Base-by-base conservation (phyloP, 2,797 vertebrate species). In the Protonibea diacanthus region DNA sequence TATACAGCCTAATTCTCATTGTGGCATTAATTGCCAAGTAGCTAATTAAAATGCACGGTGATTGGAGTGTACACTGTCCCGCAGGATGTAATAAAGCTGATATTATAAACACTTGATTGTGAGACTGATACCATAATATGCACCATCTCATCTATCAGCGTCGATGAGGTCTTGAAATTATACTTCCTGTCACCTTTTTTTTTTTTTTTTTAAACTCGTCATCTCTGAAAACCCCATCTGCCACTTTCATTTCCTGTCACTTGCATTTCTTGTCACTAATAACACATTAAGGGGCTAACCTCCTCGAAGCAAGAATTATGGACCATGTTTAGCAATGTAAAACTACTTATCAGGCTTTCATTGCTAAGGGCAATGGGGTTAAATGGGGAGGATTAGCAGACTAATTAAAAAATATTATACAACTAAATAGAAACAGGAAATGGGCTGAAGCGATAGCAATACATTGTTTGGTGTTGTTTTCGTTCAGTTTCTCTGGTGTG, bases 21-120 rank as follows among this genome's bases (percentile, higher is more conserved):
- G 90, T 91, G 88, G 89, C 92, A 90, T 93, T 94, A 95, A 93
- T 95, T 94, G 91, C 90, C 84, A 88, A 91, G 91, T 85, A 89
- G 90, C 94, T 95, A 90, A 95, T 94, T 95, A 94, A 94, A 94
- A 94, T 90, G 88, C 90, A 92, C 69, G 75, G 71, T 77, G 89
- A 92, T 84, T 83, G 76, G 88, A 69, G 77, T 66, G 63, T 75
- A 73, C 85, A 55, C 71, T 51, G 73, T 91, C 90, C 87, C 83
- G 7, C 71, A 88, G 90, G 92, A 94, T 83, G 80, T 80, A 89
- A 86, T 86, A 81, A 88, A 87, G 82, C 85, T 80, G 82, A 84
- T 91, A 79, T 91, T 83, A 90, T 86, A 91, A 93, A 92, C 85
- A 89, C 81, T 86, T 84, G 92, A 93, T 94, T 84, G 84, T 76